Evolutionary conservation across 1,140 invertebrate genomes (phyloP).

Genomic region (Bombus superbus): DNA sequence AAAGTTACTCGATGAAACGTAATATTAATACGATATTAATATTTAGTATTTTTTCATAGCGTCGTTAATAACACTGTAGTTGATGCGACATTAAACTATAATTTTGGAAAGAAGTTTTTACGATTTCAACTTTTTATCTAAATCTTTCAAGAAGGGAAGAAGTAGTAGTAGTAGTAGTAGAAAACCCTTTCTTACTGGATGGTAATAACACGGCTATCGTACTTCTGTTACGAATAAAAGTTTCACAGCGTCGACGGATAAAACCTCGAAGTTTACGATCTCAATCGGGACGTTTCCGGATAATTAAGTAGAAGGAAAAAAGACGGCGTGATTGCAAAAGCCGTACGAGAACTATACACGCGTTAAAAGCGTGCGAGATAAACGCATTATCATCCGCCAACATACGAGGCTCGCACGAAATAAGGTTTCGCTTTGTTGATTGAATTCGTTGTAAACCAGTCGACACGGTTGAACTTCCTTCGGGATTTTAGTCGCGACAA

Average conservation of each 20-base stretch:
- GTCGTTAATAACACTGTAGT: too few species aligned
- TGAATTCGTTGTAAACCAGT: constrained; percentile 43
- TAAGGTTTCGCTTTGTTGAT: constrained; percentile 57
- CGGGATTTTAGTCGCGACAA: constrained; percentile 54
- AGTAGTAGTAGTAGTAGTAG: neutral
- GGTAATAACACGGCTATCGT: neutral
- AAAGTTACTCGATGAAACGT: too few species aligned
- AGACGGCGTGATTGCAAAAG: neutral
- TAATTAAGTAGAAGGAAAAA: constrained; percentile 7
- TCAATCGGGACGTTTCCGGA: neutral
- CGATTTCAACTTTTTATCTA: neutral
- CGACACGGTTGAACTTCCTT: constrained; percentile 46
- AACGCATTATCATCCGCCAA: constrained; percentile 52
- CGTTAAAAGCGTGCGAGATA: constrained; percentile 10
- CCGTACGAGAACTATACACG: neutral
- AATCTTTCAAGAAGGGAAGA: neutral
- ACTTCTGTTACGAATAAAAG: neutral
- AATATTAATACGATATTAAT: too few species aligned
- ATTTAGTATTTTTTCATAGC: too few species aligned
- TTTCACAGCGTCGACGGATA: too few species aligned
- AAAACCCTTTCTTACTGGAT: neutral
- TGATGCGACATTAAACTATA: neutral
- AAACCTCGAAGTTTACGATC: neutral
- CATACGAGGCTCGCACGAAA: constrained; percentile 9
- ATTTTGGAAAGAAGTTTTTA: neutral